Conservation (phyloP, 1,140 invertebrate genomes). For the Conopomorpha cramerella region DNA sequence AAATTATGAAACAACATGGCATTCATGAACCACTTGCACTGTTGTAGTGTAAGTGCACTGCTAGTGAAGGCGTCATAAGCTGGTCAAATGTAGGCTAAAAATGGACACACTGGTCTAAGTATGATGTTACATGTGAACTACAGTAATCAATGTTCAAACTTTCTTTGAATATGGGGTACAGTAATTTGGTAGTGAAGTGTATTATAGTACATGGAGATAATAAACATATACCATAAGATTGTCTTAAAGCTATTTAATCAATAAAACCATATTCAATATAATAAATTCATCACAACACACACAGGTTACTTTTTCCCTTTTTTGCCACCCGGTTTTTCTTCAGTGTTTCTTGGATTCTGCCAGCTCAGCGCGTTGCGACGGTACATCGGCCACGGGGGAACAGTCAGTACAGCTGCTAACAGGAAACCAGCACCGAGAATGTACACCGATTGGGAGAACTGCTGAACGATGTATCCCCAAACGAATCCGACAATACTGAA, state of each 20-base stretch:
- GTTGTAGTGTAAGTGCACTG: too few species aligned
- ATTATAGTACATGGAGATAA: too few species aligned
- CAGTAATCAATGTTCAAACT: constrained; percentile 1
- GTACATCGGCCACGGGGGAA: constrained; percentile 95
- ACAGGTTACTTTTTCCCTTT: constrained; percentile 36
- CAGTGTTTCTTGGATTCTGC: constrained; percentile 72
- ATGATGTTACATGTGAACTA: constrained; percentile 9
- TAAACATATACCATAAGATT: too few species aligned
- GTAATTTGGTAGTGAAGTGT: too few species aligned
- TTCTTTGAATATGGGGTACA: too few species aligned
- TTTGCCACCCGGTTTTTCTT: constrained; percentile 41
- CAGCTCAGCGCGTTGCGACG: constrained; percentile 85
- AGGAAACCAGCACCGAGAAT: constrained; percentile 90
- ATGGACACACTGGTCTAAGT: too few species aligned
- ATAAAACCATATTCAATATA: background rate
- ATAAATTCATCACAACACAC: background rate
- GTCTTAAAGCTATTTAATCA: background rate
- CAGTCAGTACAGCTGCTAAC: constrained; percentile 79
- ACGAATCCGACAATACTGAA: constrained; percentile 87
- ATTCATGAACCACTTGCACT: too few species aligned
- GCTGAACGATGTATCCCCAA: constrained; percentile 93
- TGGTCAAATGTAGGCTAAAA: too few species aligned
- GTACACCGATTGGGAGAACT: constrained; percentile 93
- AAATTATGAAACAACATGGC: too few species aligned
- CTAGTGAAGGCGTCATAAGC: too few species aligned